Evolutionary conservation across 2,113 vertebrate species (phyloP).

Genomic region (Platysternon megacephalum): DNA sequence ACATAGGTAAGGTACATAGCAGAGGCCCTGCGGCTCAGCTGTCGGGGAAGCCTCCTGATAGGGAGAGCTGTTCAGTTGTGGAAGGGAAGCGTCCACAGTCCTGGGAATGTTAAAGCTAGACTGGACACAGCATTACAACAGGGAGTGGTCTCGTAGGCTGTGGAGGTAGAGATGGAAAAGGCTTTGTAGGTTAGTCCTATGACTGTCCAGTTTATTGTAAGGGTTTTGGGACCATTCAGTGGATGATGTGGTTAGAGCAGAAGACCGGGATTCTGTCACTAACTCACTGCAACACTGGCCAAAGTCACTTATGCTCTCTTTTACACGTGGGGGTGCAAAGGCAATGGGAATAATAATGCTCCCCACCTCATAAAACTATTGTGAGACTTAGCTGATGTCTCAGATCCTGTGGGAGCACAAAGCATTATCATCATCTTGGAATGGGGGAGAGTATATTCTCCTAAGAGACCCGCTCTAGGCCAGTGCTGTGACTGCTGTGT

Average conservation of each 20-base stretch:
- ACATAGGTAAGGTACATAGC: constrained; percentile 81
- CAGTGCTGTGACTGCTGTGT: not conserved
- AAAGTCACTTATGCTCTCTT: not conserved
- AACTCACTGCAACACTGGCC: not conserved
- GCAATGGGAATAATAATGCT: not conserved
- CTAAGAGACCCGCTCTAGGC: not conserved
- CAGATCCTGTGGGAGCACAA: not conserved
- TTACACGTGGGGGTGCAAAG: too few relatives aligned
- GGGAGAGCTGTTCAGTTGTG: not conserved
- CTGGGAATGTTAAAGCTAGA: not conserved
- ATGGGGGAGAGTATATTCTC: not conserved
- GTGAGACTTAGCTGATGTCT: not conserved
- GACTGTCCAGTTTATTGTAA: not conserved
- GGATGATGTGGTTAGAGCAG: constrained; percentile 11
- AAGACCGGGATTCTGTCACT: not conserved
- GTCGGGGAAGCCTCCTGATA: not conserved
- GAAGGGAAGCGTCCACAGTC: not conserved
- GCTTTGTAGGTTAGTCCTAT: not conserved
- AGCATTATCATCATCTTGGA: not conserved
- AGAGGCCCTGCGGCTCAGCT: not conserved
- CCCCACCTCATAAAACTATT: not conserved
- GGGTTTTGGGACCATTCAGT: not conserved
- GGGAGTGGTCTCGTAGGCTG: not conserved
- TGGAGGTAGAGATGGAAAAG: not conserved
- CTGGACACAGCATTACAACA: not conserved